phyloP scores from a whole-genome alignment of 2,113 vertebrate species.

The Corythornis madagascariensis region DNA sequence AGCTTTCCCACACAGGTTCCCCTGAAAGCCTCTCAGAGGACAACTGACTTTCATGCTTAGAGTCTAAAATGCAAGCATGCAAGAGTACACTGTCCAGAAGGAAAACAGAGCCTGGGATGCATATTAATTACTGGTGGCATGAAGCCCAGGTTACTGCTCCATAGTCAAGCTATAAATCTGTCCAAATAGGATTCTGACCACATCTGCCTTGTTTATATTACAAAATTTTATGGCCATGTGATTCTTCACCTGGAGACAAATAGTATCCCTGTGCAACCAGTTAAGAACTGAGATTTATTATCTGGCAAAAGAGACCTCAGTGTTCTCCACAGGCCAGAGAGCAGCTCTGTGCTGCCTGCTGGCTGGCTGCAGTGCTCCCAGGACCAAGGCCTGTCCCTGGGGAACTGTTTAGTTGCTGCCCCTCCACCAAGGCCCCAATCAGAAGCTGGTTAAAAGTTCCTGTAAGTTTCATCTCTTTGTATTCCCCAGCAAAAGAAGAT shows the following conservation, averaged over 20 bases:
- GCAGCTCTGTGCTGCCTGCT: background rate
- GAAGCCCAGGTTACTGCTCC: constrained; percentile 62
- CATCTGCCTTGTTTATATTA: constrained; percentile 49
- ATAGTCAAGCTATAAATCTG: constrained; percentile 61
- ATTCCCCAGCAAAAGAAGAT: background rate
- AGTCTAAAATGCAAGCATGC: background rate
- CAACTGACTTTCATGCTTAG: background rate
- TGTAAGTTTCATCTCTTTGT: background rate
- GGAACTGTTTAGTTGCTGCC: background rate
- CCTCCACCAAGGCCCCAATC: fast-evolving
- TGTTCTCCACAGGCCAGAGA: background rate
- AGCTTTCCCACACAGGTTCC: background rate
- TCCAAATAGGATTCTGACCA: constrained; percentile 59
- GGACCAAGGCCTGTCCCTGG: background rate
- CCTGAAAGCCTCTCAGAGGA: background rate
- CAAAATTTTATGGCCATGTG: constrained; percentile 56
- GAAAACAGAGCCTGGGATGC: constrained; percentile 46
- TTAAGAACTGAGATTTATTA: background rate
- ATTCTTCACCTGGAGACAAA: constrained; percentile 64
- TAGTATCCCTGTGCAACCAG: background rate
- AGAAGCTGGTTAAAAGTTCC: background rate
- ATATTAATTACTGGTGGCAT: constrained; percentile 60
- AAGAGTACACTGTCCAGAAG: constrained; percentile 54
- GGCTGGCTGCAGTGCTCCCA: fast-evolving
- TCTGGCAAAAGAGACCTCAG: background rate